Percentiles rank a stretch among this genome's conserved stretches.
Evolutionary conservation across 2,113 vertebrate species (phyloP).

Genomic region (Gavia stellata): DNA sequence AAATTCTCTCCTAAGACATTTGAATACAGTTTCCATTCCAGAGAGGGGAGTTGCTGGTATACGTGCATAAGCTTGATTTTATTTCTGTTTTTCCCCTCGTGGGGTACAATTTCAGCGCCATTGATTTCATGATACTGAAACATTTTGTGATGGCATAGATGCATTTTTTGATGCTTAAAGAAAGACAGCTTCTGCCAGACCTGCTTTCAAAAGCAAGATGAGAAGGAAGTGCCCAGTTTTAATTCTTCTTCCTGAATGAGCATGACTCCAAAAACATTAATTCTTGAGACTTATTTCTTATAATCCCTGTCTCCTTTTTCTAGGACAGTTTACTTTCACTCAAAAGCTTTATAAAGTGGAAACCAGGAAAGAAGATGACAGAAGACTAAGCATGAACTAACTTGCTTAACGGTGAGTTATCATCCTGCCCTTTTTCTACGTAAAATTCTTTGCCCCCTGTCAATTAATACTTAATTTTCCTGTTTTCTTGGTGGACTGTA

Average conservation of each 20-base stretch:
- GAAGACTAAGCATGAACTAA: not conserved
- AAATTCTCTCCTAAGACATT: not conserved
- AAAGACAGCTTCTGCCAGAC: not conserved
- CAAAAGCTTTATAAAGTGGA: not conserved
- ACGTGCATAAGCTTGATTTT: not conserved
- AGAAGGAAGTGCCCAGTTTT: not conserved
- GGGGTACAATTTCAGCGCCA: not conserved
- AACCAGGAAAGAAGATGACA: not conserved
- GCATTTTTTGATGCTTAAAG: not conserved
- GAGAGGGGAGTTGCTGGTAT: not conserved
- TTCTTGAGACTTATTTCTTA: not conserved
- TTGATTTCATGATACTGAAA: not conserved
- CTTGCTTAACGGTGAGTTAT: not conserved
- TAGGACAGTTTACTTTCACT: not conserved
- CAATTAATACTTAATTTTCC: not conserved
- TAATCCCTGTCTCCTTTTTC: not conserved
- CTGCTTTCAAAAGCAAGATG: not conserved
- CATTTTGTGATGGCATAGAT: not conserved
- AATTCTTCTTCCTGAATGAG: not conserved
- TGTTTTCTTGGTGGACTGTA: not conserved
- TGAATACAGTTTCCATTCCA: not conserved
- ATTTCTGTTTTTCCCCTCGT: not conserved
- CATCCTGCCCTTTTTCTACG: not conserved
- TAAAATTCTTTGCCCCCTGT: not conserved
- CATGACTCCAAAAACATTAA: not conserved